A percentile compares a stretch with the other conserved stretches of the same genome.
Conservation (phyloP, 2,113 vertebrate species). For the Cyrtonyx montezumae region DNA sequence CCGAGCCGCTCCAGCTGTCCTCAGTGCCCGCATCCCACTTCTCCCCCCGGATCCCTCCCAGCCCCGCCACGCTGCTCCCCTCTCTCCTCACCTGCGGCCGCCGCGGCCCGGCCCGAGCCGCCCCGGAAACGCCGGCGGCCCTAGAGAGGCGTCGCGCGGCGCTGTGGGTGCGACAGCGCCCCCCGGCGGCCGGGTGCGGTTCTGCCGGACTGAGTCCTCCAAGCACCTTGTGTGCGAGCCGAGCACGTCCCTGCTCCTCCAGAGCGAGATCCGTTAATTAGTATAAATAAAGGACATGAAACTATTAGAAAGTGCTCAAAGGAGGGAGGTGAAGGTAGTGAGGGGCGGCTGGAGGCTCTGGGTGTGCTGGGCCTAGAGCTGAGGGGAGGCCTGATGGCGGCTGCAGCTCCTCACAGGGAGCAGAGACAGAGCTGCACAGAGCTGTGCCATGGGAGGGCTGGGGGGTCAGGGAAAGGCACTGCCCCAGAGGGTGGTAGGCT, state of each 20-base stretch:
- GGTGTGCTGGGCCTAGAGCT: background rate
- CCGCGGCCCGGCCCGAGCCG: background rate
- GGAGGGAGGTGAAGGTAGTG: background rate
- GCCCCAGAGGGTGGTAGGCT: background rate
- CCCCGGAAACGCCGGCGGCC: background rate
- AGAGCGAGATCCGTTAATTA: no score
- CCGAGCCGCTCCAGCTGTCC: background rate
- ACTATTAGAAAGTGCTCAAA: background rate
- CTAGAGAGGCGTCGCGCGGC: background rate
- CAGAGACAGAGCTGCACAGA: background rate
- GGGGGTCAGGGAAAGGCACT: background rate
- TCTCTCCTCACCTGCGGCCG: background rate
- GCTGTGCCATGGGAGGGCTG: background rate
- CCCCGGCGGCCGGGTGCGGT: background rate
- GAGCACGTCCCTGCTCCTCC: background rate
- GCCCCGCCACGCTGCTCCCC: no score
- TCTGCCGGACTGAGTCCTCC: background rate
- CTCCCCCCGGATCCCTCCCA: background rate
- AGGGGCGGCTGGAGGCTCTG: no score
- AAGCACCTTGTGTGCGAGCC: no score
- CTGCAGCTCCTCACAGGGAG: no score
- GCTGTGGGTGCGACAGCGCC: fast-evolving
- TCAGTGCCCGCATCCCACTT: no score
- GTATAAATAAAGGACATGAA: background rate
- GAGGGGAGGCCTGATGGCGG: background rate